Evolutionary conservation across 2,797 vertebrate genomes (phyloP), one percentile per base, ranked within the genome.

Genomic region (Chaetophractus vellerosus): DNA sequence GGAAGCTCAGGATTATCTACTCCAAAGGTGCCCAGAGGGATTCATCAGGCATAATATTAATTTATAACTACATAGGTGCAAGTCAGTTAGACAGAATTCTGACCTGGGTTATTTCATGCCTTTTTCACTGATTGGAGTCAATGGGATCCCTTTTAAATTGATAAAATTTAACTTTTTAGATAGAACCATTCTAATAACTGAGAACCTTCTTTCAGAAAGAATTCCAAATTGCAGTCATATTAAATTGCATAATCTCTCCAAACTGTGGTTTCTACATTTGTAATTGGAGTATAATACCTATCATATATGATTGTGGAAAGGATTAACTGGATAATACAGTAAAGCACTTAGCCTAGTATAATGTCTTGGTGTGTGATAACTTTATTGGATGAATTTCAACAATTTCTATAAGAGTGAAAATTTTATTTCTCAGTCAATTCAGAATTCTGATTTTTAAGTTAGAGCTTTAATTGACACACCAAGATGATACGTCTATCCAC

Each of bases 161-260:
- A 69, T 86, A 68, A 93, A 89, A 80, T 14, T 72, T 87, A 95
- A 82, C 41, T 95, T 31, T 88, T 93, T 96, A 92, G 64, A 74
- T 88, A 82, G 28, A 31, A 79, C 23, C 69, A 80, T 79, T 23
- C 23, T 91, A 75, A 79, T 45, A 95, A 94, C 41, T 82, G 24
- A 94, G 64, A 87, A 74, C 11, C 1, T 59, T 74, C 41, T 88
- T 95, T 90, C 41, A 78, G 50, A 91, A 96, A 95, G 66, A 75
- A 15, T 41, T 89, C 81, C 21, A 88, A 93, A 88, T 89, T 92
- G 3, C 21, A 85, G 74, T 95, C 23, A 94, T 94, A 80, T 87
- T 87, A 92, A 92, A 86, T 74, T 75, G 8, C 19, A 38, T 66
- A 74, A 91, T 88, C n/a, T 92, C 88, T 95, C 59, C 45, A 91